Evolutionary conservation across 2,888 invertebrate species (phyloP), one percentile per base, ranked within the genome.

Genomic region (Oscheius sp.): DNA sequence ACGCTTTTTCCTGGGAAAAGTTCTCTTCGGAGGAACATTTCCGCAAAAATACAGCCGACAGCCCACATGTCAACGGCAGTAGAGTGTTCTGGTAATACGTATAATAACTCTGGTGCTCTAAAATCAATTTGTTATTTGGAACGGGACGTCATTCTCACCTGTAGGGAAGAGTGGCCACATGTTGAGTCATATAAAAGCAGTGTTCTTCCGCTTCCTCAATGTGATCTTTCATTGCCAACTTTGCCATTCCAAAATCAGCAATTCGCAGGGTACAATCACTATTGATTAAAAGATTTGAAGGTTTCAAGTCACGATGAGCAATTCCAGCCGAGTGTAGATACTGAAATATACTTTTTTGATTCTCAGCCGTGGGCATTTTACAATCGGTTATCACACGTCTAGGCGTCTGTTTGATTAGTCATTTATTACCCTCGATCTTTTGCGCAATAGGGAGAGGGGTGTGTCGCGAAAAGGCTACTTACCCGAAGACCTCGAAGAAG

Each of bases 31-130:
- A 84, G 75, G 46, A 85, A 76, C 86, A 86, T 86, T 74, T 86
- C 86, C 21, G 82, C 86, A 69, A 85, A 80, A 69, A 86, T 86
- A 59, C 86, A 86, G 56, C 85, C 86, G 25, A 86, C 85, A 3
- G 86, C 86, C 85, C 86, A 86, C 84, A 86, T 84, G 66, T 86
- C 86, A 18, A 86, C 86, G 45, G 85, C 85, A 0, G 85, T 86
- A n/a, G 81, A 81, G 66, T 86, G 86, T 68, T 85, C 85, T 0
- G 86, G 85, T 75, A 85, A 82, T 16, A 86, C 86, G 71, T 84
- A 86, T 1, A 86, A 73, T 6, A 86, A 75, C 71, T 86, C 86
- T 7, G 86, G 86, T 9, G 86, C 86, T 79, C 86, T 81, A 45
- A 55, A 76, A 25, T 2, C 5, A 25, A 43, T 6, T 18, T 7